Base-by-base conservation (phyloP, 2,113 vertebrate species). In the Antigone vipio region DNA sequence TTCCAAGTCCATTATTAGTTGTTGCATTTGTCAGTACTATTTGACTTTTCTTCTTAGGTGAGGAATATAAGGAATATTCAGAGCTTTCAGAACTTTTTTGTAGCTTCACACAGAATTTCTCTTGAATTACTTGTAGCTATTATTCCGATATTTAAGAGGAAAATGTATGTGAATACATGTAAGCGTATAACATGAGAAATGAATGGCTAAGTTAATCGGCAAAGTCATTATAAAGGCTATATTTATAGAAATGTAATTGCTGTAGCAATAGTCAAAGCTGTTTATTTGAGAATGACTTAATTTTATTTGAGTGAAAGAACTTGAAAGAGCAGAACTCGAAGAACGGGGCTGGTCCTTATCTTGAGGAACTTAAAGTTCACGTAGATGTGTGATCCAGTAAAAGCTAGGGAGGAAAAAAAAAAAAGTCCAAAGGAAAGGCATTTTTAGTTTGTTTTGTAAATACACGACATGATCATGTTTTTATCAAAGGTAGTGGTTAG, bases 391-490 rank as follows among this genome's bases (percentile, higher is more conserved):
- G 19, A 63, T 59, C 14, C 2, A 9, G 22, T 68, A 63, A 55
- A 88, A 75, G 44, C 44, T 52, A 3, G 53, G 50, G 40, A 26
- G 21, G 45, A 38, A 64, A 40, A 24, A 50, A 38, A 64, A 40
- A 24, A 35, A 38, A 16, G 22, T 42, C 7, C 5, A 40, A 67
- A 76, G 45, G 40, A 62, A 73, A 88, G 42, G 32, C 8, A 24
- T 15, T 88, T 83, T 86, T 52, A 58, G 8, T 84, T 89, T 64
- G 40, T 32, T 69, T 88, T 67, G 17, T 91, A 76, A 90, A 58
- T 55, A 59, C 4, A 6, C 34, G 5, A n/a, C 4, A 0, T 12
- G n/a, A 59, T n/a, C 2, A 0, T 59, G 30, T 56, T 78, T 83
- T 75, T 68, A 30, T 53, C n/a, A 67, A 55, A 35, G 42, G 14